These are phyloP conservation scores for Sinocyclocheilus grahami DNA, from an alignment of 2,113 vertebrate genomes.

Conservation along the genomic window DNA sequence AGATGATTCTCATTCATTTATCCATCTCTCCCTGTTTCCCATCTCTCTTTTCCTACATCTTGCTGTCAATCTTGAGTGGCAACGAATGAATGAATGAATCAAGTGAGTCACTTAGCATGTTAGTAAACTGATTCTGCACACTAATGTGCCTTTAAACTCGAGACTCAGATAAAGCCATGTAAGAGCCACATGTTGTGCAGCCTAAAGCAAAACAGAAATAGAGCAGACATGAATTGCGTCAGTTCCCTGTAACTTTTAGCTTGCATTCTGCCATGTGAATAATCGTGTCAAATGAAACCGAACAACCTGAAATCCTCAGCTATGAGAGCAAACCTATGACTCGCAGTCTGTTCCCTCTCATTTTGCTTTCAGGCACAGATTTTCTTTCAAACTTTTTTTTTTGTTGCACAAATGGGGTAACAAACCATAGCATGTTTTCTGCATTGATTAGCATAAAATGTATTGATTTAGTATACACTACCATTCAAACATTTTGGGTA, in stretches of 20 bases:
- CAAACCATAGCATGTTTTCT: neutral
- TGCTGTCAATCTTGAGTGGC: neutral
- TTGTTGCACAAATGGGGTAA: neutral
- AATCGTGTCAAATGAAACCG: neutral
- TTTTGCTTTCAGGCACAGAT: neutral
- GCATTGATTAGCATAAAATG: neutral
- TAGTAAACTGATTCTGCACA: neutral
- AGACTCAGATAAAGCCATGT: neutral
- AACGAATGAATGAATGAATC: neutral
- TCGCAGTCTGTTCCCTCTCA: neutral
- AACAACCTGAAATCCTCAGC: constrained; percentile 16
- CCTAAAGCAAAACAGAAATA: constrained; percentile 31
- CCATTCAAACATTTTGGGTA: neutral
- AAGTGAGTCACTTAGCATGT: neutral
- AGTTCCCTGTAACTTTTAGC: neutral
- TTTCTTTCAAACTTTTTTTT: neutral
- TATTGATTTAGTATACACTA: neutral
- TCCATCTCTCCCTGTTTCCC: constrained; percentile 27
- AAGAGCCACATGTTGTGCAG: constrained; percentile 32
- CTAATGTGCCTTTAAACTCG: neutral
- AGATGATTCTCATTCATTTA: constrained; percentile 43
- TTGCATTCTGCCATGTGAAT: constrained; percentile 10
- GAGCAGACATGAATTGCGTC: constrained; percentile 25
- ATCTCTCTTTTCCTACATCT: neutral
- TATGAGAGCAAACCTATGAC: constrained; percentile 5